Evolutionary conservation across 2,797 vertebrate genomes (phyloP).

Genomic region (Carduelis carduelis): DNA sequence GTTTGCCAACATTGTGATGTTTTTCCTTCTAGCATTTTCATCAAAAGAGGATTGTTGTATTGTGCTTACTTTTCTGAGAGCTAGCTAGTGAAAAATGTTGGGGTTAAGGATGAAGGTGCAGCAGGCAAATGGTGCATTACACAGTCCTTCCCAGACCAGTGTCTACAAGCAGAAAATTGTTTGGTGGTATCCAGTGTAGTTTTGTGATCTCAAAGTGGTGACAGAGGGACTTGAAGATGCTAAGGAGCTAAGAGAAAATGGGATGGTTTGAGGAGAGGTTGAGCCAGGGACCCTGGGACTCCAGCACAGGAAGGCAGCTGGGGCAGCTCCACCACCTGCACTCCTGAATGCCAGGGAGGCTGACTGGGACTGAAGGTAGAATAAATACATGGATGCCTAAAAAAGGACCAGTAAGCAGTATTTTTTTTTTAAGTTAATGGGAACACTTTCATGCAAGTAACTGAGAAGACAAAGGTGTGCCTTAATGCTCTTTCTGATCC

Average conservation of each 20-base stretch:
- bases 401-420: background rate
- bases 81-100: background rate
- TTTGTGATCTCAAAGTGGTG: background rate
- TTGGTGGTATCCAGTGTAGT: background rate
- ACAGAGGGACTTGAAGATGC: background rate
- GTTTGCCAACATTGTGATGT: background rate
- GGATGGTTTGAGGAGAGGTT: background rate
- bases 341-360: background rate
- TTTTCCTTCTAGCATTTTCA: background rate
- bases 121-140: background rate
- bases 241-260: background rate
- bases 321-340: background rate
- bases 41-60: background rate
- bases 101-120: background rate
- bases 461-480: background rate
- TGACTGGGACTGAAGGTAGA: background rate
- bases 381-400: background rate
- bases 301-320: background rate
- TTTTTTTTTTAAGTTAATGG: background rate
- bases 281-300: background rate
- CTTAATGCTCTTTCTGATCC: background rate
- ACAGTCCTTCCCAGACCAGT: background rate
- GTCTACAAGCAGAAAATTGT: background rate
- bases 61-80: background rate
- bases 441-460: background rate